Base-by-base conservation (phyloP, 2,888 invertebrate species). In the Belgica antarctica region DNA sequence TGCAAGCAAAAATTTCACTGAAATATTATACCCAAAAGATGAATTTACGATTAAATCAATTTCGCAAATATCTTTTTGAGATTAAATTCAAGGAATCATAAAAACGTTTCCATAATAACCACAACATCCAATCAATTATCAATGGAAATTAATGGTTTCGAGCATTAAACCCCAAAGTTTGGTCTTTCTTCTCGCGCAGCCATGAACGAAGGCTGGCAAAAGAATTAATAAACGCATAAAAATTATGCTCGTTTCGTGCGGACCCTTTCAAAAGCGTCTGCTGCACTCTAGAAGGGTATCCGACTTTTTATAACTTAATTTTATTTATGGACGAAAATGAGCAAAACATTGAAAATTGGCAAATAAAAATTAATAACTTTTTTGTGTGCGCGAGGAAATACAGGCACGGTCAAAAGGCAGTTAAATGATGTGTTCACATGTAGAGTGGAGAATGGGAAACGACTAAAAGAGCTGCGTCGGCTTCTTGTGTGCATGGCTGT, bases 111-210 rank as follows among this genome's bases (percentile, higher is more conserved):
- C 19, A 27, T 59, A 52, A 68, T 25, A 19, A 34, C 68, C 68
- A 57, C 65, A 68, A 52, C 68, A 68, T 68, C 68, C 68, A 68
- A 68, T 68, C 68, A 68, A 68, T 68, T 68, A 68, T 68, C 68
- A 31, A 52, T 65, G 68, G 28, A 68, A 62, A 62, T 47, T 68
- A 68, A 68, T 68, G 68, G 22, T 34, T 68, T 22, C 57, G 57
- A 57, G 52, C 57, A 68, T 68, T 57, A 68, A 68, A 34, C n/a
- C n/a, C n/a, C n/a, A n/a, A n/a, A 52, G 19, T 31, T 57, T 47
- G 52, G 31, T 68, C 25, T 10, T 31, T 66, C 57, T n/a, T 28
- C 25, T 19, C 22, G 57, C 31, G 17, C 27, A 34, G 24, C 52
- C 52, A 57, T 57, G 68, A 68, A 68, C 31, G 57, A 68, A 68